These are phyloP conservation scores for Manacus vitellinus DNA, from an alignment of 2,113 vertebrate genomes.

Conservation along the genomic window DNA sequence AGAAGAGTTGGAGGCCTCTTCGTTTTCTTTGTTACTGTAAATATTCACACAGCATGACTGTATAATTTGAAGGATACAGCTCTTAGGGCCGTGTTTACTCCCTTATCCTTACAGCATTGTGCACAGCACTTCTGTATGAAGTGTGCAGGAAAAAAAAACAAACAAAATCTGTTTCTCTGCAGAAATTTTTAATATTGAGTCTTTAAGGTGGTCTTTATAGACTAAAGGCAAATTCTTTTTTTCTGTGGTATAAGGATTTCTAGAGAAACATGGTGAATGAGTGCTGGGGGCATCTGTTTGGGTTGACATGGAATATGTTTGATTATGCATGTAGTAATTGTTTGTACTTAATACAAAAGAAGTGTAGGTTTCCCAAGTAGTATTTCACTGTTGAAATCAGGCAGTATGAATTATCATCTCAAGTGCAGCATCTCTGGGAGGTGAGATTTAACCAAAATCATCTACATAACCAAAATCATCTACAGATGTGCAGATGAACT, in stretches of 20 bases:
- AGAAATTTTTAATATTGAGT: not conserved
- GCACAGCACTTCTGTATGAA: not conserved
- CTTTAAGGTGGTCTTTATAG: not conserved
- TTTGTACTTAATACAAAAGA: not conserved
- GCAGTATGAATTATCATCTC: not conserved
- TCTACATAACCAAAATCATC: too few relatives aligned
- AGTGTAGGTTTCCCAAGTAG: not conserved
- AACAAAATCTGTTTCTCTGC: not conserved
- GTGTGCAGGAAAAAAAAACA: not conserved
- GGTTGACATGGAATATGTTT: not conserved
- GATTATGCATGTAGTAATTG: not conserved
- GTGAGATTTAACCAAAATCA: not conserved
- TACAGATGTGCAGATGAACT: not conserved
- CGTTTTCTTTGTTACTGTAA: constrained; percentile 2
- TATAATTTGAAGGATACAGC: not conserved
- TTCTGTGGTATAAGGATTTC: not conserved
- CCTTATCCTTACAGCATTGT: not conserved
- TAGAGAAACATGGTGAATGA: not conserved
- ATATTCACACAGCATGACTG: not conserved
- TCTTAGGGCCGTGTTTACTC: not conserved
- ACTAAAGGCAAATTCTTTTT: not conserved
- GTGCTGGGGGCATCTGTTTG: not conserved
- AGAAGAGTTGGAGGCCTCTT: not conserved
- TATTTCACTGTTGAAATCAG: not conserved
- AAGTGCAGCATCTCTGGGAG: not conserved